Evolutionary conservation across 1,140 invertebrate species (phyloP).

Genomic region (Zaprionus tsacasi): DNA sequence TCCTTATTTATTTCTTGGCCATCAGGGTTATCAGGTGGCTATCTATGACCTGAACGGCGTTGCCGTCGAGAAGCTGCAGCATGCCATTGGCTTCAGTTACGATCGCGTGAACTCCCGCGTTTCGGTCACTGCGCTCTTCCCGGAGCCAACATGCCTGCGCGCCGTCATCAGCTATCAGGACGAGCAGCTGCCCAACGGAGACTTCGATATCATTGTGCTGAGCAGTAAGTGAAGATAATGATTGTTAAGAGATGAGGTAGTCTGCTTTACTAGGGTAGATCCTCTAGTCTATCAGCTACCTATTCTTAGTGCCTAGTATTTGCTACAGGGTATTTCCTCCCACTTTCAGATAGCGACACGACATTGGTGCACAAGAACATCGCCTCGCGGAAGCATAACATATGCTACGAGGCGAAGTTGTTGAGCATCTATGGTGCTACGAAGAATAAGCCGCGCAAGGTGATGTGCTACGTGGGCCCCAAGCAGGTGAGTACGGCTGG

Average conservation of each 20-base stretch:
- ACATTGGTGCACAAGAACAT: conserved; percentile 94
- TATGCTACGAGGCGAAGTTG: conserved; percentile 94
- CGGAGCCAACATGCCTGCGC: conserved; percentile 89
- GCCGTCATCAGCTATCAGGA: conserved; percentile 92
- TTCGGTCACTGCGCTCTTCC: conserved; percentile 85
- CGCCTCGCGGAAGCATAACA: conserved; percentile 92
- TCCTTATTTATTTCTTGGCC: neutral
- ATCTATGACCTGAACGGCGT: conserved; percentile 85
- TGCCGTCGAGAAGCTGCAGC: conserved; percentile 85
- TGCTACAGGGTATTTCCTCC: neutral
- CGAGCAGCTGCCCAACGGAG: conserved; percentile 93
- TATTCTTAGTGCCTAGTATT: neutral
- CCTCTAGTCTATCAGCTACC: too few species aligned
- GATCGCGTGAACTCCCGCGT: conserved; percentile 86
- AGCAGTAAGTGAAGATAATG: conserved; percentile 88
- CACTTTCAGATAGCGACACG: conserved; percentile 88
- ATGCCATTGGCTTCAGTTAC: conserved; percentile 86
- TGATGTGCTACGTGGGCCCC: conserved; percentile 93
- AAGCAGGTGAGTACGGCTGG: conserved; percentile 86
- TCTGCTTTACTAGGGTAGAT: too few species aligned
- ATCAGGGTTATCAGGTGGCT: conserved; percentile 86
- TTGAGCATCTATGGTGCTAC: conserved; percentile 88
- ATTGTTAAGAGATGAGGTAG: too few species aligned
- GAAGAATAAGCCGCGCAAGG: conserved; percentile 91
- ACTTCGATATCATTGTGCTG: conserved; percentile 96